These are phyloP conservation scores for Oceanodroma leucorhoa DNA, from an alignment of 2,797 vertebrate species.

Conservation along the genomic window DNA sequence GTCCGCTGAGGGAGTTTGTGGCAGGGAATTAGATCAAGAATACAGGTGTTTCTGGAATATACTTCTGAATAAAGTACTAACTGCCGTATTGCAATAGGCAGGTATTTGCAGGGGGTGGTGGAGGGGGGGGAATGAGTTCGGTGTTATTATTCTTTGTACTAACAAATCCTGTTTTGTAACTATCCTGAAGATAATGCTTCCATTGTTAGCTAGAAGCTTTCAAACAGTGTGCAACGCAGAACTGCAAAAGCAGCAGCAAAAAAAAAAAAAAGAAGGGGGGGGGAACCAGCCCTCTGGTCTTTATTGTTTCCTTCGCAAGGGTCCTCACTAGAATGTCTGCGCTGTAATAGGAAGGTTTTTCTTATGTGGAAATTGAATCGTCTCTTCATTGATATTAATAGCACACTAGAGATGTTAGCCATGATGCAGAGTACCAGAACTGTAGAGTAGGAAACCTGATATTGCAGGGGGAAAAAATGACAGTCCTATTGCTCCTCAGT, in stretches of 20 bases:
- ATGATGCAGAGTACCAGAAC: conserved; percentile 73
- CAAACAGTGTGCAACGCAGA: conserved; percentile 57
- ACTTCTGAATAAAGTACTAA: conserved; percentile 3
- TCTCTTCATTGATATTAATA: conserved; percentile 89
- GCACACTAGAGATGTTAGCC: conserved; percentile 82
- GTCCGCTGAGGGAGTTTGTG: not conserved
- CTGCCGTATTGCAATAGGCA: conserved; percentile 29
- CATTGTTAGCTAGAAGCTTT: conserved; percentile 77
- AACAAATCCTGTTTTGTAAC: conserved; percentile 77
- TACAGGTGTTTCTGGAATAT: conserved; percentile 72
- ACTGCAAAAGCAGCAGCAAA: conserved; percentile 52
- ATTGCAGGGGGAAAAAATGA: conserved; percentile 71
- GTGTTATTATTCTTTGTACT: conserved; percentile 69
- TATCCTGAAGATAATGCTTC: conserved; percentile 74
- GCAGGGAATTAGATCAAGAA: conserved; percentile 21
- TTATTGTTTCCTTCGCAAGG: conserved; percentile 65
- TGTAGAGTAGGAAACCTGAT: conserved; percentile 80
- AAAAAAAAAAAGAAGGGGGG: not conserved
- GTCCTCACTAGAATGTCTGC: conserved; percentile 75
- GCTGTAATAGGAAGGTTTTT: conserved; percentile 75
- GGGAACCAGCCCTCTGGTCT: conserved; percentile 12
- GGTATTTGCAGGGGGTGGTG: not conserved
- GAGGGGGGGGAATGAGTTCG: not conserved
- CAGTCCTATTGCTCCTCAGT: conserved; percentile 76
- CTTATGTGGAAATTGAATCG: conserved; percentile 84